Evolutionary conservation across 1,140 invertebrate genomes (phyloP), one percentile per base, ranked within the genome.

Genomic region (Branchinecta lindahli): DNA sequence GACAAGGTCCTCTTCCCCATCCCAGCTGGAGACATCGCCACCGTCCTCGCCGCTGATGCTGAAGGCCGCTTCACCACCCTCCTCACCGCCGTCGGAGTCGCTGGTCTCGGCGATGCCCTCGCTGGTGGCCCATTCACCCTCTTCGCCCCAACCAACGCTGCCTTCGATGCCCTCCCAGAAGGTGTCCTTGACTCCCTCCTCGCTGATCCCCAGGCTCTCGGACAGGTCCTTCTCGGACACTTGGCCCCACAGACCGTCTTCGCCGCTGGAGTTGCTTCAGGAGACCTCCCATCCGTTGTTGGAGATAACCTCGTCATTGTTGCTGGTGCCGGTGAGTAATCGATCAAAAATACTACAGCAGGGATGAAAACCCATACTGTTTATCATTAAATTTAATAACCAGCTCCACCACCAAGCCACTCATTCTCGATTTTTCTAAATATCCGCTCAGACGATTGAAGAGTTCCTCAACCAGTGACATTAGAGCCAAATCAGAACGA

Each of bases 1-100:
- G 89, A 92, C 77, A 82, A 89, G 71, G 90, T 93, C 0, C 89
- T 93, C 85, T 91, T 92, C 79, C 90, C 90, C 4, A 80, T 91
- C 70, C 89, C 89, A 0, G 89, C 91, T 12, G 90, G 89, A 20
- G 88, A 91, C 80, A 78, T 91, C 45, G 82, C 90, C 12, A 88
- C 90, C 76, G 91, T 89, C 0, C 78, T 92, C 46, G 87, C 89
- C 75, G 87, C 89, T 2, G 89, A 91, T 79, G 80, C 88, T 33
- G 89, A 90, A 75, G 81, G 85, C 68, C 80, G 89, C 72, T 91
- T 91, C 77, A 87, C 85, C 9, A 87, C 83, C 69, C 90, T 92
- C 81, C 78, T 92, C 9, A 86, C 86, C 75, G 85, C 88, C 3
- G 76, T 92, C 1, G 85, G 87, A 70, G 83, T 84, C 10, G 88